Evolutionary conservation across 2,888 invertebrate genomes (phyloP).

Genomic region (Machimus atricapillus): DNA sequence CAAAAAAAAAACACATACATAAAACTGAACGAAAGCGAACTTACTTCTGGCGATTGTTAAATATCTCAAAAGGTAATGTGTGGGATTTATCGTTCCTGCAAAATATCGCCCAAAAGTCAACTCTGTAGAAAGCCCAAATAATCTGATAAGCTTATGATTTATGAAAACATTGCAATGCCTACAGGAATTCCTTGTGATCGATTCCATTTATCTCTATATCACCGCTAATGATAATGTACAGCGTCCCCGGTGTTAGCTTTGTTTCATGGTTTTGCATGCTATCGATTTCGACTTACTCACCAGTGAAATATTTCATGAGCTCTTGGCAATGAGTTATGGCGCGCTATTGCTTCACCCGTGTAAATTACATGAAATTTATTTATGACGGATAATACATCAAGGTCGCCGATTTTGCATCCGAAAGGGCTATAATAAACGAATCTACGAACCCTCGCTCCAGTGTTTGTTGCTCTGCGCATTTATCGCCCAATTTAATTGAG

Average conservation of each 20-base stretch:
- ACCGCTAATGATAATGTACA: conserved; percentile 4
- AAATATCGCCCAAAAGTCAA: not conserved
- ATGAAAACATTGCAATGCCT: not conserved
- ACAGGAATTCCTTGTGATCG: not conserved
- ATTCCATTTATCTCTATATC: not conserved
- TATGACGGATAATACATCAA: not conserved
- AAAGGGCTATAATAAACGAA: not conserved
- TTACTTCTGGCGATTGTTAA: not conserved
- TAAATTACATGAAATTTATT: conserved; percentile 7
- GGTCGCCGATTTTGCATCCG: not conserved
- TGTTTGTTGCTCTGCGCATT: not conserved
- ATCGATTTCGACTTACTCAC: conserved; percentile 6
- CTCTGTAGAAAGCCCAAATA: not conserved
- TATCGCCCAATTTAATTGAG: conserved; percentile 14
- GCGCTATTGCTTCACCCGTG: not conserved
- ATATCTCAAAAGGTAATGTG: not conserved
- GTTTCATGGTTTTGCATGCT: not conserved
- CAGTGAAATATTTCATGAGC: conserved; percentile 7
- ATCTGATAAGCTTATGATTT: not conserved
- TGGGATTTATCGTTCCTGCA: not conserved
- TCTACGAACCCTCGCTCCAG: not conserved
- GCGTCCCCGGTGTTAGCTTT: not conserved
- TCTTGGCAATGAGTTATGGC: conserved; percentile 4
- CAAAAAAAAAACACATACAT: too few relatives aligned
- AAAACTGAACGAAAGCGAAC: not conserved